A percentile compares a stretch with the other conserved stretches of the same genome.
Conservation (phyloP, 1,140 invertebrate species). For the Brachionus plicatilis region DNA sequence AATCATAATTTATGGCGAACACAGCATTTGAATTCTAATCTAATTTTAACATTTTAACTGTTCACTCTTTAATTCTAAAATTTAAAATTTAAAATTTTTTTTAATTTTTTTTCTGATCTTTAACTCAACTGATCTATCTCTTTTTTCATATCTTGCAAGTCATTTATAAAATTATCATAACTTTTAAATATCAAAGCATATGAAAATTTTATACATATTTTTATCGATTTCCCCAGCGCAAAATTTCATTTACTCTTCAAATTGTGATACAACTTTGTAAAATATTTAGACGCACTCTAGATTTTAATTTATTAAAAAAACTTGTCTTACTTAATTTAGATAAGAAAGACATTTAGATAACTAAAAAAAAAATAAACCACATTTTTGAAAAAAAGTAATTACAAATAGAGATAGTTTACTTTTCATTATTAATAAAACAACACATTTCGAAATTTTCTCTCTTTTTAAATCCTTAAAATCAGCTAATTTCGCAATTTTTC, state of each 20-base stretch:
- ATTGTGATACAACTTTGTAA: neutral
- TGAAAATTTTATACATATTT: neutral
- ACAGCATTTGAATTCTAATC: neutral
- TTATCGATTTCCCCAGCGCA: neutral
- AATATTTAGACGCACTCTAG: neutral
- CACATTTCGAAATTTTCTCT: neutral
- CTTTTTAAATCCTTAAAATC: neutral
- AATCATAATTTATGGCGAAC: neutral
- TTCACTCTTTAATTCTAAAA: neutral
- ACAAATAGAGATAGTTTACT: no score
- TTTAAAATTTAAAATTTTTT: neutral
- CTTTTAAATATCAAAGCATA: neutral
- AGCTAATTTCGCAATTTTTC: neutral
- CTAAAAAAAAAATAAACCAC: neutral
- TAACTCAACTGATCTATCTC: neutral
- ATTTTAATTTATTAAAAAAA: no score
- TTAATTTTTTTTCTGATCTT: neutral
- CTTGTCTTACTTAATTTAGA: no score
- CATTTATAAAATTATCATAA: neutral
- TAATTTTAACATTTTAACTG: neutral
- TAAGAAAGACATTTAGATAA: neutral
- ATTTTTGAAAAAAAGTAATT: no score
- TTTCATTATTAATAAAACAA: no score
- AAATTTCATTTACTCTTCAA: neutral
- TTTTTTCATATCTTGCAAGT: no score